Evolutionary conservation across 1,140 invertebrate genomes (phyloP).

Genomic region (Drosophila bipectinata): DNA sequence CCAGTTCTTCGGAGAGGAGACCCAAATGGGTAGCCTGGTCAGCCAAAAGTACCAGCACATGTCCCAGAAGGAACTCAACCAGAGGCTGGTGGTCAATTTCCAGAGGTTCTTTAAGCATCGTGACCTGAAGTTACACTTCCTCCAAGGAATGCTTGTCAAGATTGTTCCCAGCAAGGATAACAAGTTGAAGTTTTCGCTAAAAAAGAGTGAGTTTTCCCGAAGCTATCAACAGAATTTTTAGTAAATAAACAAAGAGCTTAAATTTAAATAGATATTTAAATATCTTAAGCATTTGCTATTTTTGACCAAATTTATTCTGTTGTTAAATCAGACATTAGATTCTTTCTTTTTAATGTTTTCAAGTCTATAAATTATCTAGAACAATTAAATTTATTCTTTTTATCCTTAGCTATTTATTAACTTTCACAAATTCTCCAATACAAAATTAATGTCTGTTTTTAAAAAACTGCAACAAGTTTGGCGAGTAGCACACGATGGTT

Average conservation of each 20-base stretch:
- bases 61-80: conserved; percentile 74
- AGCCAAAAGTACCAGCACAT: conserved; percentile 64
- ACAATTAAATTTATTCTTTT: conserved; percentile 14
- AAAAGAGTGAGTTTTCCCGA: conserved; percentile 58
- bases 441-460: neutral
- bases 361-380: neutral
- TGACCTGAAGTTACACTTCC: conserved; percentile 79
- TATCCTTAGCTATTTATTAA: conserved; percentile 10
- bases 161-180: conserved; percentile 82
- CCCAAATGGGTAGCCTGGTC: conserved; percentile 66
- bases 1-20: conserved; percentile 74
- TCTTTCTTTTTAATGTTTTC: neutral
- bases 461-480: neutral
- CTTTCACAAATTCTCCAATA: conserved; percentile 13
- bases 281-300: neutral
- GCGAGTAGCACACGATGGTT: neutral
- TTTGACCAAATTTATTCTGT: neutral
- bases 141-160: conserved; percentile 77
- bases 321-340: neutral
- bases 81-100: conserved; percentile 68
- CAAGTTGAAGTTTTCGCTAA: conserved; percentile 74
- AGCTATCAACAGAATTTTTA: neutral
- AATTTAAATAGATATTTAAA: too few relatives aligned
- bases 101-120: conserved; percentile 80
- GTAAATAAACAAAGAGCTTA: too few relatives aligned